Percentiles rank a stretch among this genome's conserved stretches.
Conservation (phyloP, 2,113 vertebrate genomes). For the Saccopteryx bilineata region DNA sequence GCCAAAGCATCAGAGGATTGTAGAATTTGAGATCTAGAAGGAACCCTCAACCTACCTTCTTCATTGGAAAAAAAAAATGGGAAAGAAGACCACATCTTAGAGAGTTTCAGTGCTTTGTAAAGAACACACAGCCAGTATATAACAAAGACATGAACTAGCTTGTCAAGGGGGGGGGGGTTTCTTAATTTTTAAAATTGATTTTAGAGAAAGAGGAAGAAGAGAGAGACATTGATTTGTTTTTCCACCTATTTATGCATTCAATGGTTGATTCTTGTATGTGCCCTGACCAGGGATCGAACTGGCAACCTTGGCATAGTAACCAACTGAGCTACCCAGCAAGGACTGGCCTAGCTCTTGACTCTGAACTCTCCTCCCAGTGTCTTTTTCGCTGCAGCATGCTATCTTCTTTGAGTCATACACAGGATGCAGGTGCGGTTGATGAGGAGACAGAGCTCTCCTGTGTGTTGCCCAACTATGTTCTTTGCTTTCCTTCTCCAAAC, state of each 20-base stretch:
- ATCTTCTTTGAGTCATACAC: background rate
- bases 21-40: background rate
- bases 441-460: background rate
- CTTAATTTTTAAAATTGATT: too few relatives aligned
- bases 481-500: slow-evolving; percentile 48
- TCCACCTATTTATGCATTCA: too few relatives aligned
- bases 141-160: background rate
- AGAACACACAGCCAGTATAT: background rate
- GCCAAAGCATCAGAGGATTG: background rate
- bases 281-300: too few relatives aligned
- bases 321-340: too few relatives aligned
- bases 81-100: background rate
- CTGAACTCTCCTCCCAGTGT: background rate
- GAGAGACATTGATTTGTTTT: too few relatives aligned
- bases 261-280: too few relatives aligned
- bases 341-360: background rate
- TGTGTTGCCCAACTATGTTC: background rate
- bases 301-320: too few relatives aligned
- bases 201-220: too few relatives aligned
- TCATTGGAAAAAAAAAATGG: background rate
- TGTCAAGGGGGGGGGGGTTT: too few relatives aligned
- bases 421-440: background rate
- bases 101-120: background rate
- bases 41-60: background rate
- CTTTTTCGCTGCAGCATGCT: fast-evolving